Evolutionary conservation across 2,797 vertebrate genomes (phyloP).

Genomic region (Gallinago solitaria): DNA sequence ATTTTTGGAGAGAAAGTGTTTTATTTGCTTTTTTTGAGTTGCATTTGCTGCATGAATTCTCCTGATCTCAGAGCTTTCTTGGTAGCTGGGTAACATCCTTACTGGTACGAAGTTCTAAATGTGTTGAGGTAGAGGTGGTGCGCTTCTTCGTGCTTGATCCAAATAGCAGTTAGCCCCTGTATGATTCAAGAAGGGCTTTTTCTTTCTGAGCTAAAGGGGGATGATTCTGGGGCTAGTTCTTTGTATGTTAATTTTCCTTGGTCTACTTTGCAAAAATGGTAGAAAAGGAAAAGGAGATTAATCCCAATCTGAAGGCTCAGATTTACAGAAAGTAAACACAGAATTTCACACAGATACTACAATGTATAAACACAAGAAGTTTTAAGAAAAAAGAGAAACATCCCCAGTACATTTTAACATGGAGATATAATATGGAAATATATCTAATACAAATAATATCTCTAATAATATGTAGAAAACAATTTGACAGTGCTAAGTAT

Average conservation of each 20-base stretch:
- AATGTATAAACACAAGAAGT: background rate
- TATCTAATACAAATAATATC: background rate
- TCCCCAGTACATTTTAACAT: background rate
- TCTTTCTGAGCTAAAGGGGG: background rate
- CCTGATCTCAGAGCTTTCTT: background rate
- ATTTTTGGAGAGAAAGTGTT: background rate
- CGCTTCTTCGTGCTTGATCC: background rate
- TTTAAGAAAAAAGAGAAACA: background rate
- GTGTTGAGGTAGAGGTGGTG: background rate
- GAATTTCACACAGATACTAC: background rate
- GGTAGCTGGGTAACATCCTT: background rate
- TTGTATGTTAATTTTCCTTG: background rate
- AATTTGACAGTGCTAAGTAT: background rate
- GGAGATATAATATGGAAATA: background rate
- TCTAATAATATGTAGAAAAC: background rate
- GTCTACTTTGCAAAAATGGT: background rate
- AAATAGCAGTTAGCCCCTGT: background rate
- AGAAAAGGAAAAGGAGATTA: background rate
- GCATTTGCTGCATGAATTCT: background rate
- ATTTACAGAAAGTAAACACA: background rate
- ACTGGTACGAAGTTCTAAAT: background rate
- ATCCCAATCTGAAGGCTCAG: background rate
- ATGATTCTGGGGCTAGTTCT: background rate
- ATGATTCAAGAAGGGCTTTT: background rate
- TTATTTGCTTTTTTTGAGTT: background rate